Base-by-base conservation (phyloP, 2,797 vertebrate genomes). In the Manis javanica region DNA sequence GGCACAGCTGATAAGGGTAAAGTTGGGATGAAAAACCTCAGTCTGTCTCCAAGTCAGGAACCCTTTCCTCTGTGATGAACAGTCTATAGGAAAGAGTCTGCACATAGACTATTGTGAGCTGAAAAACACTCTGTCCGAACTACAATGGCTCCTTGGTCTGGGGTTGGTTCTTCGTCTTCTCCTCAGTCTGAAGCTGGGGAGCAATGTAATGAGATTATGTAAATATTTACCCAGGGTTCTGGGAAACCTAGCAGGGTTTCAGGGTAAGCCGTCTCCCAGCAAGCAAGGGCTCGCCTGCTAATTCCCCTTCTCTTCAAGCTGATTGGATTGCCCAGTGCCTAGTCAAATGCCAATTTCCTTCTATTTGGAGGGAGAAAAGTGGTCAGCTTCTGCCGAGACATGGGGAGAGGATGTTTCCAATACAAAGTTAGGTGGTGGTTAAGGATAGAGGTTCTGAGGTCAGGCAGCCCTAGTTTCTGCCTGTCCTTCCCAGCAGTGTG, bases 211-310 rank as follows among this genome's bases (percentile, higher is more conserved):
- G 85, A 34, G 53, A 96, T 96, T 93, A 95, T 93, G 83, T 94
- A 96, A 97, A 95, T 97, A 94, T 96, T 95, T 85, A 78, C 55
- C 83, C 68, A 55, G 31, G 21, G 81, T 96, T 96, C 96, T 91
- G 87, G 89, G 64, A 96, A 96, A 89, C 84, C 71, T 77, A 84
- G 74, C n/a, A 63, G 39, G 55, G 74, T 84, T 95, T 94, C 55
- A 78, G 84, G 64, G 79, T 82, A 92, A 97, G 64, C 91, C 46
- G 61, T 79, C 90, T 82, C 64, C 53, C 59, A 94, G 85, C 94
- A 96, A 95, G 91, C 92, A 95, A 96, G 68, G 72, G 88, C 94
- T 97, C 5, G 31, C 61, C 77, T 89, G 49, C 63, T 89, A 87
- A 91, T 79, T 96, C 88, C 57, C 34, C 37, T 94, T 90, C 74